Conservation (phyloP, 2,888 invertebrate species). For the Leptopilina drosophilae region DNA sequence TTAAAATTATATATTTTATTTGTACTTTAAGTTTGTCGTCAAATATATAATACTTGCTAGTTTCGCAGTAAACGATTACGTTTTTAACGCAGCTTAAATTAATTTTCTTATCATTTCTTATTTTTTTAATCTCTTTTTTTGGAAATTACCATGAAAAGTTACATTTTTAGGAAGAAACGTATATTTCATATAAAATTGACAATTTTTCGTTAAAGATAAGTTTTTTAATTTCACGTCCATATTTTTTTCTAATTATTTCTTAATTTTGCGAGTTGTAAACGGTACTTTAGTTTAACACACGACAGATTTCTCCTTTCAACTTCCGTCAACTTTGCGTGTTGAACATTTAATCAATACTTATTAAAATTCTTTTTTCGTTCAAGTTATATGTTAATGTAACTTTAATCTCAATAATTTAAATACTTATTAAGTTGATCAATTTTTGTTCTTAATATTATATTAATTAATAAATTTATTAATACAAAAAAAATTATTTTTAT, state of each 20-base stretch:
- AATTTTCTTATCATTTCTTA: no score
- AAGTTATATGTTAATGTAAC: not conserved
- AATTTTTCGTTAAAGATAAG: no score
- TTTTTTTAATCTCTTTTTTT: no score
- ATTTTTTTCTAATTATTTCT: not conserved
- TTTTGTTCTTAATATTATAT: no score
- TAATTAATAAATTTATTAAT: no score
- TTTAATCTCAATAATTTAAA: not conserved
- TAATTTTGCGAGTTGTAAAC: not conserved
- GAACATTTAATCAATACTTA: slow-evolving; percentile 9
- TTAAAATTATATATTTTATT: not conserved
- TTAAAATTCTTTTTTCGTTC: not conserved
- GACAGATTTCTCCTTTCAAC: slow-evolving; percentile 2
- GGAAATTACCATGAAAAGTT: no score
- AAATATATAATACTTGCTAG: not conserved
- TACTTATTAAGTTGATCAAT: no score
- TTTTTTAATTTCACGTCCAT: not conserved
- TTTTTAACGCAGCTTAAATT: no score
- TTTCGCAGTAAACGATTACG: no score
- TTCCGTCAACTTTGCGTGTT: slow-evolving; percentile 30
- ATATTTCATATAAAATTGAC: no score
- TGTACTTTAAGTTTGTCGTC: not conserved
- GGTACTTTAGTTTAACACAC: not conserved
- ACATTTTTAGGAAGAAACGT: no score
- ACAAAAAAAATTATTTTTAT: no score